Percentiles rank a stretch among this genome's conserved stretches.
These are phyloP conservation scores for Cetonia aurata DNA, from an alignment of 2,888 invertebrate genomes.

Conservation along the genomic window DNA sequence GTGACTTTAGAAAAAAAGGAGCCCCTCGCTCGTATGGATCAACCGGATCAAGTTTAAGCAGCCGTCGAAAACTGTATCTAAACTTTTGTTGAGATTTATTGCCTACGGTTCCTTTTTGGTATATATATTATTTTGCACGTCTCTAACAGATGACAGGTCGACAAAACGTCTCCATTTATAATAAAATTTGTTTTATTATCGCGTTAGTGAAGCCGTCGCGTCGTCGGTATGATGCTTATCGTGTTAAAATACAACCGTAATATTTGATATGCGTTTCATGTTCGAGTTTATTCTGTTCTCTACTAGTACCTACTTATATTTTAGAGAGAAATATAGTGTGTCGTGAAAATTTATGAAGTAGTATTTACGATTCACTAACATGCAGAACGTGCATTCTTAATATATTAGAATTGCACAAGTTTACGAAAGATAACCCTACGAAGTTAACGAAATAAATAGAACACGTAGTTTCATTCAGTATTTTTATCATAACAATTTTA, in stretches of 20 bases:
- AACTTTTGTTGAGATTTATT: conserved; percentile 27
- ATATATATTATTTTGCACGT: conserved; percentile 22
- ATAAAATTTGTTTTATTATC: conserved; percentile 32
- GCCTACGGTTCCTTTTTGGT: conserved; percentile 8
- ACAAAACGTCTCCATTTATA: conserved; percentile 25
- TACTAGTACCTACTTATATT: conserved; percentile 5
- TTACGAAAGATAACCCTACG: background rate
- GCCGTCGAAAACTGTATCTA: conserved; percentile 25
- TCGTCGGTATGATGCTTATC: background rate
- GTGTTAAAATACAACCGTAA: conserved; percentile 1
- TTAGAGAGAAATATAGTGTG: background rate
- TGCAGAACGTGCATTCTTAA: conserved; percentile 8
- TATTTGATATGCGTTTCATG: background rate
- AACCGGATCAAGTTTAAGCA: conserved; percentile 26
- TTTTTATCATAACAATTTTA: too few relatives aligned
- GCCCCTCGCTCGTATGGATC: conserved; percentile 11
- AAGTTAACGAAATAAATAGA: too few relatives aligned
- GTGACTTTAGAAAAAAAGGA: conserved; percentile 13
- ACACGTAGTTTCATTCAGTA: too few relatives aligned
- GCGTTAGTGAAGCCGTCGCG: background rate
- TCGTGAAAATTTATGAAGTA: conserved; percentile 25
- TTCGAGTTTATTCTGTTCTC: background rate
- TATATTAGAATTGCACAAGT: background rate
- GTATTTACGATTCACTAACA: background rate
- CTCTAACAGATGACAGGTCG: conserved; percentile 18